Base-by-base conservation (phyloP, 2,113 vertebrate genomes). In the Turdus rufiventris region DNA sequence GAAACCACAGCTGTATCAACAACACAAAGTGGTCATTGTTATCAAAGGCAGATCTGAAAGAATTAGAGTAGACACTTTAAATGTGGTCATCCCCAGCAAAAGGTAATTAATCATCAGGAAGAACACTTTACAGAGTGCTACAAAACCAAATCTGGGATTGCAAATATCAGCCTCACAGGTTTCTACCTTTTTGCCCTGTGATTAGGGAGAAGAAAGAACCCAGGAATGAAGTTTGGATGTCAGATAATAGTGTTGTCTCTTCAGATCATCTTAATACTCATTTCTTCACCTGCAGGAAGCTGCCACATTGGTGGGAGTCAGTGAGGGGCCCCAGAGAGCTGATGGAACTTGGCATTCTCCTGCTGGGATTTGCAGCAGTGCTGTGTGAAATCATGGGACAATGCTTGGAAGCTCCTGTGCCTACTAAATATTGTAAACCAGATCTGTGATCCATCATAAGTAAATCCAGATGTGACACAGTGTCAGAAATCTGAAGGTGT, bases 1-100 rank as follows among this genome's bases (percentile, higher is more conserved):
- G 91, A 94, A 95, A 88, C 87, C 88, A 83, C 94, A 96, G 94
- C 95, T 96, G 94, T 94, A 86, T 96, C 95, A 96, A 90, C 94
- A 96, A 33, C 56, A 85, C 75, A 60, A 61, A 91, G 50, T 45
- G 60, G 38, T 88, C 85, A 34, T 80, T 96, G 85, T 93, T 96
- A 90, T 88, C 93, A 96, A 88, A 96, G 63, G 47, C 89, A 91
- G 88, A 96, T 88, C 75, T 95, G 60, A 90, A 93, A 92, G 88
- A 88, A 66, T 94, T 62, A 68, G 72, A 79, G 85, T 34, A 82
- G 74, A 88, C 78, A 67, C 87, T 94, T 95, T 34, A 89, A 85
- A 94, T 94, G 81, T 91, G 87, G 81, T 93, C 87, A 95, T 94
- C 93, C 50, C 24, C 78, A 88, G 93, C 43, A 94, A 82, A 95